These are phyloP conservation scores for Neolamprologus variostigma DNA, from an alignment of 2,113 vertebrate genomes.

Conservation along the genomic window DNA sequence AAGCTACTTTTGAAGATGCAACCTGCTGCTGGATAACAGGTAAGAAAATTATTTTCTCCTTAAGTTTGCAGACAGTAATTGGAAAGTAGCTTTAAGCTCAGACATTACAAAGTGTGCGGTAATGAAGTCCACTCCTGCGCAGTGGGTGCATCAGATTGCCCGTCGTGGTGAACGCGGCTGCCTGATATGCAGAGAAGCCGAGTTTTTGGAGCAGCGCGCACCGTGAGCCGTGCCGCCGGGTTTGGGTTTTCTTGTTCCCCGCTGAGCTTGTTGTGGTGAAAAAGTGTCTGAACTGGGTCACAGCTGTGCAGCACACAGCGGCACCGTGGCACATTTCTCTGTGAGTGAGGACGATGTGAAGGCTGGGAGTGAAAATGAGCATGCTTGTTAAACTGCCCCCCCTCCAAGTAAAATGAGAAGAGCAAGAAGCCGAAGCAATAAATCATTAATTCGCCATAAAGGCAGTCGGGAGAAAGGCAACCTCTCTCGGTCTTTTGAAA, in stretches of 20 bases:
- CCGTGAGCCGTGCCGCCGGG: neutral
- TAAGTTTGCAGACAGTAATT: neutral
- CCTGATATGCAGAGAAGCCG: neutral
- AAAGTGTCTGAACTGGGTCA: constrained; percentile 58
- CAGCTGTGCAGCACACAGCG: constrained; percentile 28
- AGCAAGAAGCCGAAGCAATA: constrained; percentile 2
- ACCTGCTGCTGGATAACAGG: neutral
- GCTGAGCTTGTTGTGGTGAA: constrained; percentile 4
- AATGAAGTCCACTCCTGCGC: neutral
- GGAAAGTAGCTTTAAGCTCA: neutral
- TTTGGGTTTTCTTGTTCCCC: neutral
- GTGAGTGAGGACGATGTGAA: neutral
- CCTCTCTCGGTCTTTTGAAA: neutral
- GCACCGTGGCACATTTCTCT: constrained; percentile 26
- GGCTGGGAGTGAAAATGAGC: constrained; percentile 14
- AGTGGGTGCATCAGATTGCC: neutral
- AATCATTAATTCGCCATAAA: constrained; percentile 45
- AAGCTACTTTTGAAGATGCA: neutral
- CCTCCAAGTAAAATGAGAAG: constrained; percentile 23
- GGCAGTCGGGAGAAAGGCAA: neutral
- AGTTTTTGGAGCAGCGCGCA: neutral
- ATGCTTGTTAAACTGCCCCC: constrained; percentile 20
- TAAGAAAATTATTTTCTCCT: neutral
- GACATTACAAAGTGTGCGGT: neutral
- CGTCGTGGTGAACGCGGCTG: neutral